These are phyloP conservation scores for Macrotus californicus DNA, from an alignment of 2,113 vertebrate genomes.

Conservation along the genomic window DNA sequence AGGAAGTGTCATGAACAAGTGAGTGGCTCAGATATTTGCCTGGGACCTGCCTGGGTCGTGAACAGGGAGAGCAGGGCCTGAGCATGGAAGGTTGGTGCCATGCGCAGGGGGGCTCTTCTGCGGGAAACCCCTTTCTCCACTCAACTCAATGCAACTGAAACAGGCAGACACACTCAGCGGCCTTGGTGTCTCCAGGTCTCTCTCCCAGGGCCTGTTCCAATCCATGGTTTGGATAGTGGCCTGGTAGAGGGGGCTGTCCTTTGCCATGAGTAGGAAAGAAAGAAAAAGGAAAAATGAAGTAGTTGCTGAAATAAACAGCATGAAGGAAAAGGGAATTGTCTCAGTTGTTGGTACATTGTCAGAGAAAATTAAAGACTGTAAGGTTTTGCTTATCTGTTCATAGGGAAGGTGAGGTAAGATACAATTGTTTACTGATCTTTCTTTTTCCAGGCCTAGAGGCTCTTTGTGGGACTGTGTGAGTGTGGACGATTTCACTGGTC, in stretches of 20 bases:
- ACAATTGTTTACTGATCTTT: background rate
- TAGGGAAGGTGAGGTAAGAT: background rate
- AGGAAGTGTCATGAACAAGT: background rate
- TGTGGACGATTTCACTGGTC: background rate
- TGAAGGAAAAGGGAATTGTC: background rate
- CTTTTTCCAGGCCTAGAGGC: background rate
- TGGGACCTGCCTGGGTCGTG: background rate
- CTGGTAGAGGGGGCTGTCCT: constrained; percentile 16
- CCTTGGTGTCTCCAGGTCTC: background rate
- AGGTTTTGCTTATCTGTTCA: background rate
- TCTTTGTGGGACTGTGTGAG: background rate
- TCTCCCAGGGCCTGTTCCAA: background rate
- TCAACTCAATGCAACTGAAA: background rate
- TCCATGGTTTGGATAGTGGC: background rate
- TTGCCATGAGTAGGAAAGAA: background rate
- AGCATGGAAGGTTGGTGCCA: background rate
- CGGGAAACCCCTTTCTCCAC: background rate
- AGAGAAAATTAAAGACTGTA: background rate
- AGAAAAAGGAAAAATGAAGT: background rate
- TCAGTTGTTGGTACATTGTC: background rate
- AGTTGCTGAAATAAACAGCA: background rate
- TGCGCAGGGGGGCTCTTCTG: background rate
- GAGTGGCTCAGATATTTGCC: background rate
- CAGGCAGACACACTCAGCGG: background rate
- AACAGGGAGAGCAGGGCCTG: background rate